Evolutionary conservation across 2,797 vertebrate species (phyloP), one percentile per base, ranked within the genome.

Genomic region (Salarias fasciatus): DNA sequence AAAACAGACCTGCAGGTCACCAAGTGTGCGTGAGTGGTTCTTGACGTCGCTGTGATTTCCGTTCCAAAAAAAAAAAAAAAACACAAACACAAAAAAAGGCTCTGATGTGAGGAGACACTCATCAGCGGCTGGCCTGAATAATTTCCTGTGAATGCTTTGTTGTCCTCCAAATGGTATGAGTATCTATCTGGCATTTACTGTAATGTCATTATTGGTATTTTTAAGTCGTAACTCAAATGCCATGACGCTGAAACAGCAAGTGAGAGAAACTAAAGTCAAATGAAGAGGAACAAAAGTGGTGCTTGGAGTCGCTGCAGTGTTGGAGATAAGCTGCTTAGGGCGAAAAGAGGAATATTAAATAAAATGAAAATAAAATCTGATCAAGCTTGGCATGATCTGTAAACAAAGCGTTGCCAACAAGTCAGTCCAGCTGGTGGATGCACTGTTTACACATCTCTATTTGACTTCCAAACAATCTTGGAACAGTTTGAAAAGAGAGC

Each of bases 381-480:
- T 63, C 49, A 72, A 68, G 72, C 52, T 78, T 82, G 70, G 76
- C 67, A 70, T 59, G 15, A 2, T 61, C 33, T 29, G 63, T 40
- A 18, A 67, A 9, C 6, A 35, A 80, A 74, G 30, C 14, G 44
- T 43, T 79, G 75, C 81, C 79, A 84, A 68, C 42, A 38, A 81
- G 75, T 61, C 47, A 15, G 78, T 67, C 70, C 75, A 82, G 77
- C 81, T 79, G 76, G 70, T 83, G 55, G 65, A 76, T 67, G 75
- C 47, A 68, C 35, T 69, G 82, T 85, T 81, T 82, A 81, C 80
- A 85, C 75, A 74, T 85, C 77, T 82, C 69, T 76, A 84, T 84
- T 80, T 80, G 70, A 88, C 82, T 86, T 85, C 83, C 80, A 86
- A 82, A 87, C 72, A 85, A 84, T 86, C 75, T 81, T 80, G 84